Base-by-base conservation (phyloP, 2,888 invertebrate genomes). In the Andrena chrysosceles region DNA sequence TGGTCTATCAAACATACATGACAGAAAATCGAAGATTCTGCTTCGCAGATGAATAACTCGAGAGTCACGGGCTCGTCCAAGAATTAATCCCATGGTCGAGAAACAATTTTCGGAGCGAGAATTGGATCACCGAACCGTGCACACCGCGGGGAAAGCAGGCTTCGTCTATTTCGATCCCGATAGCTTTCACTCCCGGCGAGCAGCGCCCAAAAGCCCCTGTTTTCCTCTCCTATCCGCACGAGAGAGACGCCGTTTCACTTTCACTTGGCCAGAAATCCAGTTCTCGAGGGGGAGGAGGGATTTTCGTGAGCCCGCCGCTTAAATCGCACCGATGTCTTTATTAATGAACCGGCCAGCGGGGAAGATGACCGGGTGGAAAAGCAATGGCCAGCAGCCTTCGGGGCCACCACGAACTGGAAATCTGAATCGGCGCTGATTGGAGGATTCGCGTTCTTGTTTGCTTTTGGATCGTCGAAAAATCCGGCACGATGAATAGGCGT, bases 401-500 rank as follows among this genome's bases (percentile, higher is more conserved):
- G 68, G 60, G 29, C 63, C 77, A 56, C 72, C 59, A 63, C 74
- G 76, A 66, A 73, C 87, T 89, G 87, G 81, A 88, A 89, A 89
- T 87, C 70, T 88, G 88, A 88, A 88, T 89, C 85, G 85, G 56
- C 75, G 84, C 74, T 88, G 88, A 88, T 88, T 88, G 88, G 87
- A 64, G 79, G 84, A 90, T 88, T 90, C 88, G 85, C 79, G 85
- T 78, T 89, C 83, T 84, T 90, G 87, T 90, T 90, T 90, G 89
- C 89, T 91, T 88, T 90, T 84, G 76, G 75, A 42, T 79, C 78
- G 81, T 72, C 89, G 89, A 86, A 90, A 91, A 89, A 85, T 88
- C 86, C 85, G 81, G 68, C 87, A 81, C 90, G 91, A 92, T 93
- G 92, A 93, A 93, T 92, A 91, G 91, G 87, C 87, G 87, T 93